Evolutionary conservation across 2,888 invertebrate genomes (phyloP).

Genomic region (Polyommatus iphigenia): DNA sequence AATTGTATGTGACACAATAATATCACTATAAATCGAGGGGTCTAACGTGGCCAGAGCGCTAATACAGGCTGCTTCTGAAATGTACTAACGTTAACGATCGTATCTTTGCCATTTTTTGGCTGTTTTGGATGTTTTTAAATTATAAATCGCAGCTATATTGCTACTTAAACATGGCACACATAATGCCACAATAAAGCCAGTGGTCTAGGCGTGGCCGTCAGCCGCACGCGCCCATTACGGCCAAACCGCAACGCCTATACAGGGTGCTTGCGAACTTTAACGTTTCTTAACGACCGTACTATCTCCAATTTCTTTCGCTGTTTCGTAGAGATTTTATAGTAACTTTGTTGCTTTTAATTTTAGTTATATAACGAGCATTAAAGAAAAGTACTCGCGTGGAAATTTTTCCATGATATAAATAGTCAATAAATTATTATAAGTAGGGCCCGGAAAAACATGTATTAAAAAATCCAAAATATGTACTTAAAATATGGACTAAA

Average conservation of each 20-base stretch:
- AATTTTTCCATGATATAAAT: too few relatives aligned
- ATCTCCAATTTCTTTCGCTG: neutral
- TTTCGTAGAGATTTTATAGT: neutral
- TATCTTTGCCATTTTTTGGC: neutral
- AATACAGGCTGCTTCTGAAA: neutral
- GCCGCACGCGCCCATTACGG: constrained; percentile 67
- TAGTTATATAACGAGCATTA: too few relatives aligned
- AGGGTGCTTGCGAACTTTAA: neutral
- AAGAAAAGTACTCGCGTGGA: too few relatives aligned
- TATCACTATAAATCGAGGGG: too few relatives aligned
- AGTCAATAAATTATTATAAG: too few relatives aligned
- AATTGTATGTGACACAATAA: too few relatives aligned
- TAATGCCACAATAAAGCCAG: constrained; percentile 52
- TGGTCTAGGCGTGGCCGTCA: constrained; percentile 64
- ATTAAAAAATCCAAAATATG: too few relatives aligned
- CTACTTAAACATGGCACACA: neutral
- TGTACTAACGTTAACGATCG: neutral
- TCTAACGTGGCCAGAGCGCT: too few relatives aligned
- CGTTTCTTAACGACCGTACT: neutral
- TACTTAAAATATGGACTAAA: too few relatives aligned
- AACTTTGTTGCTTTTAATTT: neutral
- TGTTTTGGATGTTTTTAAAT: neutral
- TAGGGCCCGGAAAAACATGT: too few relatives aligned
- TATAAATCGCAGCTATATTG: neutral
- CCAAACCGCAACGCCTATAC: constrained; percentile 8